These are phyloP conservation scores for Rhinoraja longicauda DNA, from an alignment of 2,797 vertebrate species.

Conservation along the genomic window DNA sequence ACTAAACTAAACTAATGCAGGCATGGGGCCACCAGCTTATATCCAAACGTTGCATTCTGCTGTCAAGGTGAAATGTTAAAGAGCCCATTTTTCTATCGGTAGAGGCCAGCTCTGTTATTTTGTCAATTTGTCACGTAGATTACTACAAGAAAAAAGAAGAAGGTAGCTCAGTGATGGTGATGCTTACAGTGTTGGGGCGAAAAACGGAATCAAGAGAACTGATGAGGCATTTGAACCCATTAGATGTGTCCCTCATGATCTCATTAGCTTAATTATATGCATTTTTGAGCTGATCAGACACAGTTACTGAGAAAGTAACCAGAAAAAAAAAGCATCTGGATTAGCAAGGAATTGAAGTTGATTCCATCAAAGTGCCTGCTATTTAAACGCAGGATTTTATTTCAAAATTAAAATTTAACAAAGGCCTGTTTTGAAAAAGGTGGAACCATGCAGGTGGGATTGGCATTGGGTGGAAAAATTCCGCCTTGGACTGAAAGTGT, in stretches of 20 bases:
- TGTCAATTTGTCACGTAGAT: not conserved
- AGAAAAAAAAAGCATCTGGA: not conserved
- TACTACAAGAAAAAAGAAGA: not conserved
- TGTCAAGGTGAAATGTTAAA: not conserved
- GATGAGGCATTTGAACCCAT: slow-evolving; percentile 26
- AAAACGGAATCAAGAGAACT: not conserved
- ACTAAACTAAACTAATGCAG: no score
- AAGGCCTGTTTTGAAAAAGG: not conserved
- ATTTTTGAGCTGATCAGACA: slow-evolving; percentile 15
- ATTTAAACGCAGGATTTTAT: not conserved
- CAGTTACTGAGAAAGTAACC: slow-evolving; percentile 16
- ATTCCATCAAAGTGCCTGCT: not conserved
- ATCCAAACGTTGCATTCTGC: not conserved
- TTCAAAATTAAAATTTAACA: not conserved
- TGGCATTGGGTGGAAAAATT: no score
- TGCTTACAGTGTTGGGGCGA: not conserved
- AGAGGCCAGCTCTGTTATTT: not conserved
- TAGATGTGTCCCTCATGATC: slow-evolving; percentile 25
- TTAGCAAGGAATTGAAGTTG: not conserved
- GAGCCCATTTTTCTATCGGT: not conserved
- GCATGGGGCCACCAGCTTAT: not conserved
- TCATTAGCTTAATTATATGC: slow-evolving; percentile 37
- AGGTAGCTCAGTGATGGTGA: not conserved
- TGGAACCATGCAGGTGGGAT: not conserved
- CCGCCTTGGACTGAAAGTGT: no score